Evolutionary conservation across 2,888 invertebrate species (phyloP), one percentile per base, ranked within the genome.

Genomic region (Apantesis nais): DNA sequence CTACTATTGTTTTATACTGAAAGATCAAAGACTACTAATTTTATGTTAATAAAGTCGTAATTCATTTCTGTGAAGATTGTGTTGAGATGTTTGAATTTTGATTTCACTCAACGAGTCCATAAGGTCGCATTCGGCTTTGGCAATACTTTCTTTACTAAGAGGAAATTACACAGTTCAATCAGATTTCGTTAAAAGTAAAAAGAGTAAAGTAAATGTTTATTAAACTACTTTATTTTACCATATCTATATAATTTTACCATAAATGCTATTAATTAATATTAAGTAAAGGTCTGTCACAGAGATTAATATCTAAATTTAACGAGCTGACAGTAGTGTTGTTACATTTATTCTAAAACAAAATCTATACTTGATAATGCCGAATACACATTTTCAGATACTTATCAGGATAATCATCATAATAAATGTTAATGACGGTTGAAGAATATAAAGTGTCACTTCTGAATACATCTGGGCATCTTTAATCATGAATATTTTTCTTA

Each of bases 21-120:
- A 63, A 63, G 29, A 63, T 63, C 63, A 63, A 63, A 63, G 63
- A 19, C n/a, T 25, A 19, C 41, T 29, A 63, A 29, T 63, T 63
- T 29, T 44, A 63, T 44, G 44, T 63, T 63, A 44, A 63, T 44
- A 9, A 29, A 9, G 19, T 41, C 29, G 1, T 39, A 7, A 62
- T 62, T 62, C 11, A 16, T 62, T 39, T 16, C 19, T 11, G 41
- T n/a, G 7, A n/a, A 37, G n/a, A 37, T 61, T n/a, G 39, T 39
- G 8, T 39, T 1, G 39, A 1, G 29, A 12, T 29, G 19, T 63
- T 29, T 63, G 29, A 63, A 63, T 44, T 48, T 29, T 29, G 58
- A 29, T 58, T 29, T 29, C 8, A 29, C 0, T 29, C 29, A 1
- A 29, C 29, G 58, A 29, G 16, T 7, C 14, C 0, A 7, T 58